These are phyloP conservation scores for Botia kubotai DNA, from an alignment of 2,797 vertebrate genomes.

Conservation along the genomic window DNA sequence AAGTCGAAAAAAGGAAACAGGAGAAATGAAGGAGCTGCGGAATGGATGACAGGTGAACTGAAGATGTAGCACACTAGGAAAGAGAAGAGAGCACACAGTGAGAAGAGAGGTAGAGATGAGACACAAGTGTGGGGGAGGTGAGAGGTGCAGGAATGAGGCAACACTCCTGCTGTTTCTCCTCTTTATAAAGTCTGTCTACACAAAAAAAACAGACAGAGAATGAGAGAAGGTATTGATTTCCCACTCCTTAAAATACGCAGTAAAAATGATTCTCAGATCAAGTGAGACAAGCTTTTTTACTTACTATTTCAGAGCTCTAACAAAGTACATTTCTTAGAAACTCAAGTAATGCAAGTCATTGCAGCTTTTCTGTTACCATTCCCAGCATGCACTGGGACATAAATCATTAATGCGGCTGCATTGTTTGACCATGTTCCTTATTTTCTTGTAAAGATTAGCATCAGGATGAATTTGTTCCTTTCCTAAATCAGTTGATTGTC, in stretches of 20 bases:
- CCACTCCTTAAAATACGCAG: slow-evolving; percentile 53
- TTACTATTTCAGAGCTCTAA: too few species aligned
- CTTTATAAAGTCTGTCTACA: slow-evolving; percentile 35
- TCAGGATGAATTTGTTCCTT: too few species aligned
- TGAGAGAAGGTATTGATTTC: slow-evolving; percentile 44
- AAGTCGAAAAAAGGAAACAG: background rate
- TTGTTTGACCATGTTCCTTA: background rate
- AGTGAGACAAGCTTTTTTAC: background rate
- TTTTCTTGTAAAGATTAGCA: background rate
- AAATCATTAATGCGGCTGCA: background rate
- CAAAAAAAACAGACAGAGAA: slow-evolving; percentile 36
- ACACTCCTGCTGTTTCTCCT: background rate
- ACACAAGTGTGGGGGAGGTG: slow-evolving; percentile 17
- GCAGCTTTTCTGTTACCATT: background rate
- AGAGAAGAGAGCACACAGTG: background rate
- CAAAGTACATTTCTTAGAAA: too few species aligned
- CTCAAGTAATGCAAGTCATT: background rate
- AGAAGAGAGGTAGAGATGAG: slow-evolving; percentile 28
- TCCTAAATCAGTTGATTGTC: too few species aligned
- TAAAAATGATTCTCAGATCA: background rate
- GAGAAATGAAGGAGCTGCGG: background rate
- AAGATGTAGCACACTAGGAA: slow-evolving; percentile 11
- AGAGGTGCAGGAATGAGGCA: slow-evolving; percentile 33
- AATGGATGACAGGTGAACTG: slow-evolving; percentile 30
- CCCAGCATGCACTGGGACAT: background rate